Evolutionary conservation across 2,888 invertebrate species (phyloP), one percentile per base, ranked within the genome.

Genomic region (Bellardia pandia): DNA sequence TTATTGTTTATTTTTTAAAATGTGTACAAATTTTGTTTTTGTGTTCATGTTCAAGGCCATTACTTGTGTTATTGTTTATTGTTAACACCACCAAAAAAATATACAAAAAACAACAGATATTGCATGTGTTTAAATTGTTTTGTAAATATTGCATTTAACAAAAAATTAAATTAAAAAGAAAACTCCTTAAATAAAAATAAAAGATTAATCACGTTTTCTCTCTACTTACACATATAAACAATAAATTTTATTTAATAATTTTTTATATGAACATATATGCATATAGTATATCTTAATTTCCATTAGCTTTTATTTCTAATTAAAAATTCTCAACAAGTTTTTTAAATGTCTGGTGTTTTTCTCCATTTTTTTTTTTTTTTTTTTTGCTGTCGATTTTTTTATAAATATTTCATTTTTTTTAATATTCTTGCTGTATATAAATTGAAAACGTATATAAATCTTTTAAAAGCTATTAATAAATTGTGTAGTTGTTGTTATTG

Each of bases 21-120:
- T n/a, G 14, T 72, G 30, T 66, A 7, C n/a, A 53, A 4, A 33
- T 66, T 66, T 66, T 16, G 66, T 62, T 16, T 3, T 42, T 33
- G 9, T 56, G 78, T 85, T 87, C 81, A 85, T 85, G 81, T 85
- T 85, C 87, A 87, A 87, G 87, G 87, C 66, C 85, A 71, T 82
- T 77, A 82, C 64, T 75, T 76, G 42, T 60, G 45, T 42, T 68
- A 11, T 68, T 72, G 33, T 51, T 66, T 71, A 60, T 83, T 72
- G 42, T 78, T 84, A 37, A 37, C 37, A 40, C 16, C 68, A 60
- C 14, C 23, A 56, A 62, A 3, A 56, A 62, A 60, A 58, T 9
- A 51, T 13, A 30, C 33, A 48, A 56, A 56, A 9, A 42, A 45
- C 45, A 45, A 45, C 11, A 42, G 3, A 9, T 5, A 16, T 9